phyloP scores from a whole-genome alignment of 1,140 invertebrate genomes.

The Drosophila kepulauana region DNA sequence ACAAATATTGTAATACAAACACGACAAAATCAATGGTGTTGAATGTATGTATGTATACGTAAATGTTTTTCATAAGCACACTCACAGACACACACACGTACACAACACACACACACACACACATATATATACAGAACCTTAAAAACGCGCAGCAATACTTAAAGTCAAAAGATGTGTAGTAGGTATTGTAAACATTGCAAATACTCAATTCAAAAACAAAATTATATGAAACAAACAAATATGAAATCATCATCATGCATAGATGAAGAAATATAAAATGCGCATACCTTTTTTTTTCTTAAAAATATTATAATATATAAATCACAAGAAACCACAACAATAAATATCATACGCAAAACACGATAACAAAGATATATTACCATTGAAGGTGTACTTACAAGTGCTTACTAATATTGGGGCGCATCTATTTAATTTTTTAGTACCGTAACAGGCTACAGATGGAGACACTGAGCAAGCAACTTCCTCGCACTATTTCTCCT shows the following conservation, averaged over 20 bases:
- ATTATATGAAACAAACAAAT: neutral
- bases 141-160: slow-evolving; percentile 17
- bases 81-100: slow-evolving; percentile 17
- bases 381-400: neutral
- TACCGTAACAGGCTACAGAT: too few relatives aligned
- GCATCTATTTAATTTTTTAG: too few relatives aligned
- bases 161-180: slow-evolving; percentile 23
- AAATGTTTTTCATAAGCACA: slow-evolving; percentile 74
- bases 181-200: slow-evolving; percentile 29
- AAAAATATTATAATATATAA: slow-evolving; percentile 69
- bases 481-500: too few relatives aligned
- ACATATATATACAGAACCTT: slow-evolving; percentile 17
- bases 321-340: slow-evolving; percentile 76
- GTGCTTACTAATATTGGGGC: neutral
- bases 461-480: too few relatives aligned
- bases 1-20: slow-evolving; percentile 32
- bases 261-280: slow-evolving; percentile 35
- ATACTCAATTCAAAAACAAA: slow-evolving; percentile 18
- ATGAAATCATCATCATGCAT: slow-evolving; percentile 26
- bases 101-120: slow-evolving; percentile 20
- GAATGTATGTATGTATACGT: slow-evolving; percentile 52
- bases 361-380: slow-evolving; percentile 8
- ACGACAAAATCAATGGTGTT: slow-evolving; percentile 37
- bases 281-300: slow-evolving; percentile 68
- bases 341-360: slow-evolving; percentile 79